Evolutionary conservation across 2,113 vertebrate species (phyloP).

Genomic region (Myotis lucifugus): DNA sequence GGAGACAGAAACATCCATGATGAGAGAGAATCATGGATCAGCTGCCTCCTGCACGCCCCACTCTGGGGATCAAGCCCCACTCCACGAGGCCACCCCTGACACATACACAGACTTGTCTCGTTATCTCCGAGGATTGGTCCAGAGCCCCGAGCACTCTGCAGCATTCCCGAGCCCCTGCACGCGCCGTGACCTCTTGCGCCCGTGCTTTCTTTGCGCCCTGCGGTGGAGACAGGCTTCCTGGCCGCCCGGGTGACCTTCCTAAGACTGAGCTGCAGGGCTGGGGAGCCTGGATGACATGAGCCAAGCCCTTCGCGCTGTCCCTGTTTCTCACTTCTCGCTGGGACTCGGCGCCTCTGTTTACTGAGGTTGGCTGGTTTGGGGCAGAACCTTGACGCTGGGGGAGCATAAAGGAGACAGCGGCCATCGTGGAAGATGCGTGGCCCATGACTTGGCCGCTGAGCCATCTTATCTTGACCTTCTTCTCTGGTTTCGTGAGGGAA

Average conservation of each 20-base stretch:
- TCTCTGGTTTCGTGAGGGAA: not conserved
- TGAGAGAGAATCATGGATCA: no score
- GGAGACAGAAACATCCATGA: no score
- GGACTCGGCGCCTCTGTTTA: not conserved
- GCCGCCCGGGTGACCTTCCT: rapidly evolving
- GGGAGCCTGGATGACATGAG: rapidly evolving
- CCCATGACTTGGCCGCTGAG: not conserved
- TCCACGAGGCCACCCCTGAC: not conserved
- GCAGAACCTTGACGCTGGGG: not conserved
- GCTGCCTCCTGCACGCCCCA: no score
- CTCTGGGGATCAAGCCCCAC: no score
- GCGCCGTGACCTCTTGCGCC: not conserved
- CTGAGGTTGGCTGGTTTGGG: not conserved
- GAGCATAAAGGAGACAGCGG: not conserved
- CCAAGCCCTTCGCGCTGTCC: not conserved
- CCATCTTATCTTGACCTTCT: not conserved
- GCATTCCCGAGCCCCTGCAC: not conserved
- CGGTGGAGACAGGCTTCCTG: not conserved
- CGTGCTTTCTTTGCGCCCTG: not conserved
- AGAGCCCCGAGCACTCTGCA: not conserved
- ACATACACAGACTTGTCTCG: not conserved
- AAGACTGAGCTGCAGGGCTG: not conserved
- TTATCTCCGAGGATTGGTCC: not conserved
- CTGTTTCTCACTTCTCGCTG: not conserved
- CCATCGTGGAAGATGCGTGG: not conserved